These are phyloP conservation scores for Verasper variegatus DNA, from an alignment of 2,113 vertebrate genomes.

Conservation along the genomic window DNA sequence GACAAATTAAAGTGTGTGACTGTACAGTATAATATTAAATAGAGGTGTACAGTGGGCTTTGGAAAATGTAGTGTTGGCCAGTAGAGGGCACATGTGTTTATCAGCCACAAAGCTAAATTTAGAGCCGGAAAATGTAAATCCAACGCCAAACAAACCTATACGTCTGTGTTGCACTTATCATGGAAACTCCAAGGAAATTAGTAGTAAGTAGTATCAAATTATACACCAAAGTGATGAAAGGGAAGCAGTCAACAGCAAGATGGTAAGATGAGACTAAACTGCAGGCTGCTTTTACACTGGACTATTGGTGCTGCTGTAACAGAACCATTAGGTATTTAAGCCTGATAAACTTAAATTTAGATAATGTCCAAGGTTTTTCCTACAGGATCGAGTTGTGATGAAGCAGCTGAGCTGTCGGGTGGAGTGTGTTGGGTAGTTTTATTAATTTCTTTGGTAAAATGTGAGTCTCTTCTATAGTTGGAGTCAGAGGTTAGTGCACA, in stretches of 20 bases:
- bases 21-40: too few species aligned
- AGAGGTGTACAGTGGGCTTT: not conserved
- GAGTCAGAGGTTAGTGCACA: too few species aligned
- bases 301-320: not conserved
- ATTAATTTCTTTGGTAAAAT: too few species aligned
- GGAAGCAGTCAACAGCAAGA: not conserved
- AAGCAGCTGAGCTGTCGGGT: too few species aligned
- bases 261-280: not conserved
- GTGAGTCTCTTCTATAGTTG: too few species aligned
- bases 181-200: too few species aligned
- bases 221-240: not conserved
- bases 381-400: not conserved
- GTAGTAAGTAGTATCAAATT: too few species aligned
- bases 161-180: not conserved
- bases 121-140: not conserved
- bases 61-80: not conserved
- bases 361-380: not conserved
- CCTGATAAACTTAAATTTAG: not conserved
- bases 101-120: not conserved
- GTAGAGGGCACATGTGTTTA: not conserved
- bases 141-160: not conserved
- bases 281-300: not conserved
- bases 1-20: constrained; percentile 1
- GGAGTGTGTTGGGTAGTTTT: too few species aligned
- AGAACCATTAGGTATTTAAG: not conserved